Percentiles rank a stretch among this genome's conserved stretches.
Evolutionary conservation across 2,888 invertebrate genomes (phyloP).

Genomic region (Falcaria lacertinaria): DNA sequence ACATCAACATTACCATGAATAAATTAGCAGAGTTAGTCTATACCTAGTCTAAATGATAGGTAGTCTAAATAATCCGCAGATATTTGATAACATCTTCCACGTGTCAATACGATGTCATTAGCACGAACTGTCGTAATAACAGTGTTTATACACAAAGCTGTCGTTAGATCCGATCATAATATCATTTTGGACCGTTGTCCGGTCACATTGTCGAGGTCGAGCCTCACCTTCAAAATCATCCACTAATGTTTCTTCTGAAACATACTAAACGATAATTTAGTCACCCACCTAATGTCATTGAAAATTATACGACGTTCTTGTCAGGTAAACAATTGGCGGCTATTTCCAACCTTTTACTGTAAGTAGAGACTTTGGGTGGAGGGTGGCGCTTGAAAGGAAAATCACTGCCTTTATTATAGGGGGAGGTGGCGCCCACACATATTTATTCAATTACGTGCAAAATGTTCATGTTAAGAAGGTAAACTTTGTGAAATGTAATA

Average conservation of each 20-base stretch:
- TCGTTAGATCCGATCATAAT: constrained; percentile 23
- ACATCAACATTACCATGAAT: neutral
- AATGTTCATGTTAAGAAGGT: too few relatives aligned
- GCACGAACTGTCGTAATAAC: constrained; percentile 38
- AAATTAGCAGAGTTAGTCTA: neutral
- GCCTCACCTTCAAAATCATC: constrained; percentile 22
- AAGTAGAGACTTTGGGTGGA: neutral
- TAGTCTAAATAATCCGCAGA: neutral
- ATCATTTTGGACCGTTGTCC: constrained; percentile 17
- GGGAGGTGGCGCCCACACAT: neutral
- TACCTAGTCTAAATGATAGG: too few relatives aligned
- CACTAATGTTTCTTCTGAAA: constrained; percentile 19
- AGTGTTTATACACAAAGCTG: constrained; percentile 23
- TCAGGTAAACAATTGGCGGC: neutral
- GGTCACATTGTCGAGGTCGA: constrained; percentile 8
- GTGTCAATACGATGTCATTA: constrained; percentile 22
- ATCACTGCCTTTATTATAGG: neutral
- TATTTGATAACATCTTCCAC: constrained; percentile 3
- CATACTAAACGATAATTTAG: neutral
- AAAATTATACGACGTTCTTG: constrained; percentile 2
- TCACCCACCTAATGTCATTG: neutral
- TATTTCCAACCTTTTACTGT: constrained; percentile 2
- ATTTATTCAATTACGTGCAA: neutral
- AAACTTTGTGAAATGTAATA: too few relatives aligned
- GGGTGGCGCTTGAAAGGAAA: neutral